Conservation (phyloP, 2,888 invertebrate species). For the Ischnura elegans region DNA sequence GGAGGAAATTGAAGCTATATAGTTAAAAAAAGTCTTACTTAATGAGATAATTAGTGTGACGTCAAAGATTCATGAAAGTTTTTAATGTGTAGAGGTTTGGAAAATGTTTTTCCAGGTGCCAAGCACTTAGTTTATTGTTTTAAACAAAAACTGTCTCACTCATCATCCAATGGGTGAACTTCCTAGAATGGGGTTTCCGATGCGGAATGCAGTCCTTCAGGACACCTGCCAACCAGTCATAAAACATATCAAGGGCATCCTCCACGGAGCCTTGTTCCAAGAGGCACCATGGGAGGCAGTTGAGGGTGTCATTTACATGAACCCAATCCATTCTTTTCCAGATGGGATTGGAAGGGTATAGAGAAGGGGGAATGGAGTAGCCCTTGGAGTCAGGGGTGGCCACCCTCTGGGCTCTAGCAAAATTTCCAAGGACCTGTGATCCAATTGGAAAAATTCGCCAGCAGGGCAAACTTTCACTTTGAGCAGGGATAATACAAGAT, state of each 20-base stretch:
- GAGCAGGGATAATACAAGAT: neutral
- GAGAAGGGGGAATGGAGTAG: neutral
- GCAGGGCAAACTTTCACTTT: neutral
- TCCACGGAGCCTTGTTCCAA: neutral
- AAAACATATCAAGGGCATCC: neutral
- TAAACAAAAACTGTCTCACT: constrained; percentile 4
- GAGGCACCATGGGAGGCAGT: neutral
- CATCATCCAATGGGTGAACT: neutral
- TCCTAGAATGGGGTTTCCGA: neutral
- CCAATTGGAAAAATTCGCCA: neutral
- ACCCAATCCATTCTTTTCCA: neutral
- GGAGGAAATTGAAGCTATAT: neutral
- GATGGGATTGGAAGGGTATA: neutral
- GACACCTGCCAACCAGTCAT: neutral
- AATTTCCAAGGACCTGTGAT: neutral
- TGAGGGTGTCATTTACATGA: too few relatives aligned
- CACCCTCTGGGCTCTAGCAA: neutral
- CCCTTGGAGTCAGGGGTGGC: neutral
- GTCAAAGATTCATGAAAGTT: neutral
- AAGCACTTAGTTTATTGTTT: neutral
- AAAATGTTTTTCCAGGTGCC: neutral
- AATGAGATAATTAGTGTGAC: neutral
- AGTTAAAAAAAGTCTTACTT: neutral
- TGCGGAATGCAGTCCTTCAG: neutral
- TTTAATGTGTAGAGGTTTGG: neutral